Evolutionary conservation across 2,888 invertebrate species (phyloP).

Genomic region (Busseola fusca): DNA sequence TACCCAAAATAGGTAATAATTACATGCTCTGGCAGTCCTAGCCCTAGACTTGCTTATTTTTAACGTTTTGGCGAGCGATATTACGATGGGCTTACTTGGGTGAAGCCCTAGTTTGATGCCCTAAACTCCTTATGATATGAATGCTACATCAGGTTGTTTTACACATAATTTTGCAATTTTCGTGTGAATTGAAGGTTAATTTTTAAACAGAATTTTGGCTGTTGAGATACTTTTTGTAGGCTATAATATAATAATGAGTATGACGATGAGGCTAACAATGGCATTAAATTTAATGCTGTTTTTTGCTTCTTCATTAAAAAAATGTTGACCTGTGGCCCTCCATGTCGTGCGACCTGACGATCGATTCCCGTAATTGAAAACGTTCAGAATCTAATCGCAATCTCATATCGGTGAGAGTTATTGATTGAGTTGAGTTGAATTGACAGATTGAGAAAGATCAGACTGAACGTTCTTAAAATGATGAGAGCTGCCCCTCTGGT

Average conservation of each 20-base stretch:
- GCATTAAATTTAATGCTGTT: no score
- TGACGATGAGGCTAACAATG: neutral
- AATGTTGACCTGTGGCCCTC: no score
- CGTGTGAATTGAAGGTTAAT: neutral
- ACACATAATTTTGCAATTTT: neutral
- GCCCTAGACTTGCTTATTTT: neutral
- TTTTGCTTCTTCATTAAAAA: no score
- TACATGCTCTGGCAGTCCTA: neutral
- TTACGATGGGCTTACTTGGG: no score
- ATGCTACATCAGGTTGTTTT: neutral
- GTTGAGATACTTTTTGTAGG: neutral
- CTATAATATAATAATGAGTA: neutral
- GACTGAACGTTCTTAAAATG: no score
- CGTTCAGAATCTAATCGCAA: no score
- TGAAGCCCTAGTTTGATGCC: neutral
- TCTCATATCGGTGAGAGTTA: no score
- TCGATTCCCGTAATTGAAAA: no score
- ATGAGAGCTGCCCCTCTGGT: no score
- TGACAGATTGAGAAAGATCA: no score
- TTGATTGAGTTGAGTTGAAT: no score
- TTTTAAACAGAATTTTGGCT: neutral
- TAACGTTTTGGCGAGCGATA: neutral
- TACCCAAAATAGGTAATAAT: neutral
- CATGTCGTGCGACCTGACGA: no score
- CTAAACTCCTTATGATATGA: neutral